These are phyloP conservation scores for Nephila pilipes DNA, from an alignment of 1,140 invertebrate genomes.

Conservation along the genomic window DNA sequence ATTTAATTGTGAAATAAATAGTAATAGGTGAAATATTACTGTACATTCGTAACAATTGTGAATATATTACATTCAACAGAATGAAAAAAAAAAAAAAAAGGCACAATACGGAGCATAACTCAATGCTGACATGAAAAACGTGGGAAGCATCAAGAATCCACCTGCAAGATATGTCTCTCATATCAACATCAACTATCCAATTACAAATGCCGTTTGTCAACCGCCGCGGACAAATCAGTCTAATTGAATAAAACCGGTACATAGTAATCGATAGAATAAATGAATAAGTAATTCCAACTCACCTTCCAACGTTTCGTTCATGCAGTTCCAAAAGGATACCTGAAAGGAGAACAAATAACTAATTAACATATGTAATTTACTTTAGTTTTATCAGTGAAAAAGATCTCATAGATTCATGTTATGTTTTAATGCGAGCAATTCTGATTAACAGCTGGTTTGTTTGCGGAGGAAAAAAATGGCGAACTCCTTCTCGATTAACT, in stretches of 20 bases:
- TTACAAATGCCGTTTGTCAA: slow-evolving; percentile 15
- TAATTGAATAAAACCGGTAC: slow-evolving; percentile 48
- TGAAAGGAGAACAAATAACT: slow-evolving; percentile 74
- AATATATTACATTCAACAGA: no score
- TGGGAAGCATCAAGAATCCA: not conserved
- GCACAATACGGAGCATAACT: not conserved
- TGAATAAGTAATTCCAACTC: slow-evolving; percentile 64
- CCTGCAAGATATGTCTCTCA: not conserved
- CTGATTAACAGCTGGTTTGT: slow-evolving; percentile 42
- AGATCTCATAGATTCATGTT: slow-evolving; percentile 52
- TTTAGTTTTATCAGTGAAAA: slow-evolving; percentile 16
- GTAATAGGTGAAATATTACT: no score
- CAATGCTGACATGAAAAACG: not conserved
- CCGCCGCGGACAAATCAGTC: slow-evolving; percentile 16
- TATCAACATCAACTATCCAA: slow-evolving; percentile 4
- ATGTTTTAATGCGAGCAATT: not conserved
- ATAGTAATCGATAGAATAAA: not conserved
- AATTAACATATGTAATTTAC: slow-evolving; percentile 67
- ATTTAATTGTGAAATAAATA: no score
- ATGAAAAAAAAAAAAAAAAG: not conserved
- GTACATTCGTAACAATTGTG: no score
- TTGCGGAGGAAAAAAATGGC: not conserved
- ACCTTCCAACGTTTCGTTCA: slow-evolving; percentile 79
- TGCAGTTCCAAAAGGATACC: slow-evolving; percentile 78
- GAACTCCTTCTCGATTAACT: slow-evolving; percentile 6